A percentile compares a stretch with the other conserved stretches of the same genome.
These are phyloP conservation scores for Formica exsecta DNA, from an alignment of 1,140 invertebrate species.

Conservation along the genomic window DNA sequence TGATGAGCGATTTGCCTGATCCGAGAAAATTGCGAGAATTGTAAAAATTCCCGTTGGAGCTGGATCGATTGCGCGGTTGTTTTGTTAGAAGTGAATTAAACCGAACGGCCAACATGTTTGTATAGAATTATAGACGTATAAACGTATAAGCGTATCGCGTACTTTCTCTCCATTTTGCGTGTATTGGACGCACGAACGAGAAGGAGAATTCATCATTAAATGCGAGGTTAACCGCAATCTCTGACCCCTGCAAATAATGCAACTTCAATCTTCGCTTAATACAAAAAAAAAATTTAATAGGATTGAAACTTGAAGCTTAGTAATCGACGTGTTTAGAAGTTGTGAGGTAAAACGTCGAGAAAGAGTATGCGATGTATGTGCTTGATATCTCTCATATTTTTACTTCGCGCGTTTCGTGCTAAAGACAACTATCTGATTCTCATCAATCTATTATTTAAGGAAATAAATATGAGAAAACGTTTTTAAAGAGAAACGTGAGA, in stretches of 20 bases:
- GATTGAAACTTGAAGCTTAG: neutral
- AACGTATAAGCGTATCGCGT: neutral
- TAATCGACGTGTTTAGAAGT: neutral
- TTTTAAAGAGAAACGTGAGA: neutral
- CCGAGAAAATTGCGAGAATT: slow-evolving; percentile 2
- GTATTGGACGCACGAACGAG: neutral
- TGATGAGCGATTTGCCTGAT: slow-evolving; percentile 68
- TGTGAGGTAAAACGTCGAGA: neutral
- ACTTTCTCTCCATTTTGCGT: neutral
- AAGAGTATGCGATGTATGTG: neutral
- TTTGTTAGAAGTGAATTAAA: slow-evolving; percentile 58
- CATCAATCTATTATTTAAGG: neutral
- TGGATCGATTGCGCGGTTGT: slow-evolving; percentile 31
- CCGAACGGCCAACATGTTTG: slow-evolving; percentile 47
- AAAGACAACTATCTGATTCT: neutral
- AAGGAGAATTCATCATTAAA: neutral
- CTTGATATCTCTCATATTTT: neutral
- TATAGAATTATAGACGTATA: neutral
- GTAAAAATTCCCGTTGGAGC: neutral
- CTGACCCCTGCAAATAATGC: slow-evolving; percentile 9
- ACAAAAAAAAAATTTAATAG: neutral
- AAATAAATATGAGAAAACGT: neutral
- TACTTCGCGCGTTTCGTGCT: neutral
- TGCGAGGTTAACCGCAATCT: neutral
- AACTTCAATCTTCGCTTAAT: neutral